Percentiles rank a stretch among this genome's conserved stretches.
These are phyloP conservation scores for Lasiurus borealis DNA, from an alignment of 2,113 vertebrate genomes.

Conservation along the genomic window DNA sequence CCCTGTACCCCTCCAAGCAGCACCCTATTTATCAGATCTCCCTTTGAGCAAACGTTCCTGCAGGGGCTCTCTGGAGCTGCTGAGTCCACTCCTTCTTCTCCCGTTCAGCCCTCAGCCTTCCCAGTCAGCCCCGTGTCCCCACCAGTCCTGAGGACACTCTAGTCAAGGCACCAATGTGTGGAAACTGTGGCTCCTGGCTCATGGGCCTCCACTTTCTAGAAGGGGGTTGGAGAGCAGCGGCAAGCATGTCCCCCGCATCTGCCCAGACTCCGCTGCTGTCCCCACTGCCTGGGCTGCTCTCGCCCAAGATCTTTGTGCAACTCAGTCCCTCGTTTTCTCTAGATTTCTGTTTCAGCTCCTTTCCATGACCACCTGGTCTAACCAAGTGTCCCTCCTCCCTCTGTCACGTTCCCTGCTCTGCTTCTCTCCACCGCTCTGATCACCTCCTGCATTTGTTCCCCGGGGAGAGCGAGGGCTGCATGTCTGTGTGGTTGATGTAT, in stretches of 20 bases:
- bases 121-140: rapidly evolving
- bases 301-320: not conserved
- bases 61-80: not conserved
- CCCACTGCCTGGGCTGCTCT: rapidly evolving
- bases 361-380: not conserved
- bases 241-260: rapidly evolving
- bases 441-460: not conserved
- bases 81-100: not conserved
- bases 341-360: not conserved
- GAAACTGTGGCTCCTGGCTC: not conserved
- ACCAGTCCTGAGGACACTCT: not conserved
- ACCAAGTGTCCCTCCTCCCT: not conserved
- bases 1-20: not conserved
- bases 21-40: not conserved
- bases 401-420: not conserved
- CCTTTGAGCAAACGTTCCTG: not conserved
- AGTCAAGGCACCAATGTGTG: not conserved
- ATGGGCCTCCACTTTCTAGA: not conserved
- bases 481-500: not conserved
- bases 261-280: rapidly evolving
- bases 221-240: not conserved
- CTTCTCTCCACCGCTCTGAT: not conserved
- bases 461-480: not conserved
- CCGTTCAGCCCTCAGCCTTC: not conserved
- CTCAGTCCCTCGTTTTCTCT: not conserved